Evolutionary conservation across 2,888 invertebrate species (phyloP).

Genomic region (Aleiodes testaceus): DNA sequence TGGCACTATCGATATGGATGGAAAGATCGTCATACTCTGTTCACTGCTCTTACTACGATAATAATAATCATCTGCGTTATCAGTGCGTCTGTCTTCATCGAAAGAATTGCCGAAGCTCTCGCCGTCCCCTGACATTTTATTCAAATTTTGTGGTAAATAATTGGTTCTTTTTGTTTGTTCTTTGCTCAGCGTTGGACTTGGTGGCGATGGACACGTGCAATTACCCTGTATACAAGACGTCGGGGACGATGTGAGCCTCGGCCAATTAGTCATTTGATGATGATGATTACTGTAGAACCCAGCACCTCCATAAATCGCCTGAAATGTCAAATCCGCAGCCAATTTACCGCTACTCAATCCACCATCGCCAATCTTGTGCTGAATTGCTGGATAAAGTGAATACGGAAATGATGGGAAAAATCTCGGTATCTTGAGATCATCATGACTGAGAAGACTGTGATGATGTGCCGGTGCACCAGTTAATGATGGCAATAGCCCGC

Average conservation of each 20-base stretch:
- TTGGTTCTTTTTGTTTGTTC: constrained; percentile 54
- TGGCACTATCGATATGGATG: constrained; percentile 32
- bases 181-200: constrained; percentile 40
- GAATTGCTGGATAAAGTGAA: constrained; percentile 79
- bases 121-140: background rate
- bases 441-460: constrained; percentile 73
- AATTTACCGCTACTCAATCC: constrained; percentile 70
- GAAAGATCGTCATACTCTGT: constrained; percentile 16
- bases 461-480: constrained; percentile 74
- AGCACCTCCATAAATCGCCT: constrained; percentile 76
- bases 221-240: constrained; percentile 64
- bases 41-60: constrained; percentile 22
- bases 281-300: constrained; percentile 72
- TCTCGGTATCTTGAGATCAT: constrained; percentile 80
- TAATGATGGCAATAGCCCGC: constrained; percentile 69
- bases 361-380: constrained; percentile 73
- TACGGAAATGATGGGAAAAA: constrained; percentile 84
- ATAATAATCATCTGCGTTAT: background rate
- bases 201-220: constrained; percentile 65
- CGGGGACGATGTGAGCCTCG: constrained; percentile 60
- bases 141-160: constrained; percentile 51
- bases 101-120: background rate
- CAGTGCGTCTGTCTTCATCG: background rate
- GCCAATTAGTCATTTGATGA: constrained; percentile 70
- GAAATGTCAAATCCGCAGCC: constrained; percentile 82